Evolutionary conservation across 2,113 vertebrate genomes (phyloP).

Genomic region (Clarias batrachus): DNA sequence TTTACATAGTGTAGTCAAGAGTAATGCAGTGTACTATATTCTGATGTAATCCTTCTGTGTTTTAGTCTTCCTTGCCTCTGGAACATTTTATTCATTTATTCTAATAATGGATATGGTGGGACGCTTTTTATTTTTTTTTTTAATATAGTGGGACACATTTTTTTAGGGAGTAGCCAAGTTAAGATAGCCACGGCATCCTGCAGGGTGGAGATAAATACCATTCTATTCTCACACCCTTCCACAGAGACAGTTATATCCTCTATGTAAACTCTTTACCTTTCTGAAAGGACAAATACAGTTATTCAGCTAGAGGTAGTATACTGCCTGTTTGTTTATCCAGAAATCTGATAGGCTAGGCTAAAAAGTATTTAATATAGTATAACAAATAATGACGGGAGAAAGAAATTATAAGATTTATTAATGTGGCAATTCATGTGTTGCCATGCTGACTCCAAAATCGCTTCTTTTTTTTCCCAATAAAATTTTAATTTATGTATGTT

Average conservation of each 20-base stretch:
- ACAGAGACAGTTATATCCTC: constrained; percentile 36
- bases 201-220: constrained; percentile 61
- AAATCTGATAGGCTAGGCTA: not conserved
- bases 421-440: too few relatives aligned
- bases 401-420: too few relatives aligned
- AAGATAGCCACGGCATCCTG: constrained; percentile 63
- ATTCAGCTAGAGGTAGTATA: not conserved
- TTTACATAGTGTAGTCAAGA: not conserved
- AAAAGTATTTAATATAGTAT: not conserved
- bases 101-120: not conserved
- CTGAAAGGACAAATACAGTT: not conserved
- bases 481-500: too few relatives aligned
- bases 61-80: not conserved
- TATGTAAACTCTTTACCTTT: not conserved
- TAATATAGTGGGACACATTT: not conserved
- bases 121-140: not conserved
- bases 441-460: too few relatives aligned
- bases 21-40: not conserved
- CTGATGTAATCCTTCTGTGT: not conserved
- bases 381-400: too few relatives aligned
- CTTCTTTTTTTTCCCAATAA: too few relatives aligned
- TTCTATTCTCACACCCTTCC: constrained; percentile 61
- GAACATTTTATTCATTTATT: not conserved
- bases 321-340: not conserved
- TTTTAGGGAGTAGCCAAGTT: constrained; percentile 18